These are phyloP conservation scores for Mus minutoides DNA, from an alignment of 2,797 vertebrate genomes.

Conservation along the genomic window DNA sequence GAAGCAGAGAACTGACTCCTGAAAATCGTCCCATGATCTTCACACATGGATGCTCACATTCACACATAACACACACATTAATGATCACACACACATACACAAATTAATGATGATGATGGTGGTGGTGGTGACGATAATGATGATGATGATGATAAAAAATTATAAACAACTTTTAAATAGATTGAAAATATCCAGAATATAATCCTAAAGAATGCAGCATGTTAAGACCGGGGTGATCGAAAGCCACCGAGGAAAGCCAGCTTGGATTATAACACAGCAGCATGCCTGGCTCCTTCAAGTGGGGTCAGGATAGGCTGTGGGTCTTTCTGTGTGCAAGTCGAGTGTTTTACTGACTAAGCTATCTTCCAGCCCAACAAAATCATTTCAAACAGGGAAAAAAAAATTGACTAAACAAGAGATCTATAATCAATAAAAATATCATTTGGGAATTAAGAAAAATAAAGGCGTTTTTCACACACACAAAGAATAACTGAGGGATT, in stretches of 20 bases:
- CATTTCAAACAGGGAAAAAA: not conserved
- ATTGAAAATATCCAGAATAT: slow-evolving; percentile 36
- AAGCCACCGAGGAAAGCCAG: not conserved
- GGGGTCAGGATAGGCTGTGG: not conserved
- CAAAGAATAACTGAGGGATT: not conserved
- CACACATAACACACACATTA: not conserved
- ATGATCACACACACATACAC: too few species aligned
- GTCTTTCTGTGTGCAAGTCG: not conserved
- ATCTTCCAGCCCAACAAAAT: not conserved
- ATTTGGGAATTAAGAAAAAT: not conserved
- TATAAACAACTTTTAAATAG: not conserved
- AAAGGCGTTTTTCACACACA: not conserved
- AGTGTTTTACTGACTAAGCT: not conserved
- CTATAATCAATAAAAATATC: slow-evolving; percentile 8
- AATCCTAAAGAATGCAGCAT: not conserved
- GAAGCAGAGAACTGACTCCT: not conserved
- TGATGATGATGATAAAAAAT: not conserved
- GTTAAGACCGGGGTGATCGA: not conserved
- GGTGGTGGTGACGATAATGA: not conserved
- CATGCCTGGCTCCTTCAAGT: not conserved
- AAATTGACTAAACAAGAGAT: not conserved
- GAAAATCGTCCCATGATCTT: not conserved
- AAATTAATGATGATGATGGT: not conserved
- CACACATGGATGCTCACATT: not conserved
- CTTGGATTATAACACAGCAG: not conserved